Percentiles rank a stretch among this genome's conserved stretches.
Conservation (phyloP, 2,113 vertebrate species). For the Peromyscus leucopus region DNA sequence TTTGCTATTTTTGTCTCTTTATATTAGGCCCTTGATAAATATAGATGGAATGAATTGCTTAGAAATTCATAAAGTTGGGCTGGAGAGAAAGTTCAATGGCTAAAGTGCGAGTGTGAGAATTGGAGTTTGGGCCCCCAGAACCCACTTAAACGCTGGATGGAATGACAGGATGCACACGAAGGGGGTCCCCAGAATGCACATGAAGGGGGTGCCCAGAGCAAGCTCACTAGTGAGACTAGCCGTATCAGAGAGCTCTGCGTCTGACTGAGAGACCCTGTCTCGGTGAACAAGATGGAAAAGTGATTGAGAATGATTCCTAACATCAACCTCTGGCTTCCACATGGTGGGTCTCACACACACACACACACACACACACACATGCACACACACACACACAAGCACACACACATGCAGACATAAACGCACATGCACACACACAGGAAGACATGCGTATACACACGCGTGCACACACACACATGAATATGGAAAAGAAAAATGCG, state of each 20-base stretch:
- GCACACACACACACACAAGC: too few species aligned
- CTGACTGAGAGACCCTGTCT: not conserved
- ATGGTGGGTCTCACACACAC: not conserved
- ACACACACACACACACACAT: too few species aligned
- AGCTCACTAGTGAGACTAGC: not conserved
- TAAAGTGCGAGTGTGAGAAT: not conserved
- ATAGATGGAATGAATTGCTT: not conserved
- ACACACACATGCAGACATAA: not conserved
- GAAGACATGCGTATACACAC: not conserved
- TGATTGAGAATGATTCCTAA: not conserved
- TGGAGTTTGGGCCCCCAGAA: not conserved
- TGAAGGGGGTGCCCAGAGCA: not conserved
- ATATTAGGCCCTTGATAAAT: not conserved
- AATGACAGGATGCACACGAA: not conserved
- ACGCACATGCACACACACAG: not conserved
- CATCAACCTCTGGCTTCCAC: not conserved
- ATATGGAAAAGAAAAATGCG: not conserved
- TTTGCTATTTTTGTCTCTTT: not conserved
- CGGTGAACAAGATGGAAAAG: not conserved
- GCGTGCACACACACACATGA: not conserved
- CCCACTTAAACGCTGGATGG: not conserved
- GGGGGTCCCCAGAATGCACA: not conserved
- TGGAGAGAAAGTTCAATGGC: not conserved
- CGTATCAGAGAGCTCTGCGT: not conserved
- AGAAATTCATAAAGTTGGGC: not conserved